Conservation (phyloP, 2,888 invertebrate genomes). For the Dryadula phaetusa region DNA sequence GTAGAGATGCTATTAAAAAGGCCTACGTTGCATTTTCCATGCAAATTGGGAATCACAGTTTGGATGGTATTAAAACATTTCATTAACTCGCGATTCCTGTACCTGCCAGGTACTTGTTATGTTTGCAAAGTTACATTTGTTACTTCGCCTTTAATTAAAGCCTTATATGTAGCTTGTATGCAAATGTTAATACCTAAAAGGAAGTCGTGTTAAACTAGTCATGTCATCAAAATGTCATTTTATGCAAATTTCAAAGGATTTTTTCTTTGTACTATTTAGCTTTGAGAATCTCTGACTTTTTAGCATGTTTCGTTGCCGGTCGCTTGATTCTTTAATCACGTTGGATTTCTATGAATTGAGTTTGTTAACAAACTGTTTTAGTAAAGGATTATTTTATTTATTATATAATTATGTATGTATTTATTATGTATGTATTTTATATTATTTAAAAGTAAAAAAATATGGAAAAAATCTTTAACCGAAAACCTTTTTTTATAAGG, state of each 20-base stretch:
- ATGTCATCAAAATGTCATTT: conserved; percentile 23
- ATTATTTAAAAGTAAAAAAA: too few relatives aligned
- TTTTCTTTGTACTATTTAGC: conserved; percentile 15
- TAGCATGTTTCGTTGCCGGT: not conserved
- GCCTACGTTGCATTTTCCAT: conserved; percentile 6
- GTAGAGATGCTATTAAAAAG: conserved; percentile 9
- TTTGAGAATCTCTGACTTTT: conserved; percentile 16
- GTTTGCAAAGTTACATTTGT: conserved; percentile 1
- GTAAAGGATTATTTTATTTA: not conserved
- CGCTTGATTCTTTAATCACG: conserved; percentile 7
- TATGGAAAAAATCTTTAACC: too few relatives aligned
- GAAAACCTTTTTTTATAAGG: too few relatives aligned
- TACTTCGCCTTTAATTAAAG: not conserved
- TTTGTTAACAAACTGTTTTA: not conserved
- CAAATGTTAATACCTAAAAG: conserved; percentile 9
- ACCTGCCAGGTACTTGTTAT: not conserved
- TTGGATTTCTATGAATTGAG: not conserved
- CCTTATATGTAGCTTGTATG: not conserved
- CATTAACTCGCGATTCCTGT: not conserved
- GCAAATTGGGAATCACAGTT: conserved; percentile 9
- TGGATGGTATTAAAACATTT: conserved; percentile 14
- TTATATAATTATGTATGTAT: too few relatives aligned
- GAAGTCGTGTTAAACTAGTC: conserved; percentile 13
- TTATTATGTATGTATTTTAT: too few relatives aligned
- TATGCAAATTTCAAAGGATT: conserved; percentile 34